Percentiles rank a stretch among this genome's conserved stretches.
Evolutionary conservation across 2,797 vertebrate genomes (phyloP).

Genomic region (Lophius americanus): DNA sequence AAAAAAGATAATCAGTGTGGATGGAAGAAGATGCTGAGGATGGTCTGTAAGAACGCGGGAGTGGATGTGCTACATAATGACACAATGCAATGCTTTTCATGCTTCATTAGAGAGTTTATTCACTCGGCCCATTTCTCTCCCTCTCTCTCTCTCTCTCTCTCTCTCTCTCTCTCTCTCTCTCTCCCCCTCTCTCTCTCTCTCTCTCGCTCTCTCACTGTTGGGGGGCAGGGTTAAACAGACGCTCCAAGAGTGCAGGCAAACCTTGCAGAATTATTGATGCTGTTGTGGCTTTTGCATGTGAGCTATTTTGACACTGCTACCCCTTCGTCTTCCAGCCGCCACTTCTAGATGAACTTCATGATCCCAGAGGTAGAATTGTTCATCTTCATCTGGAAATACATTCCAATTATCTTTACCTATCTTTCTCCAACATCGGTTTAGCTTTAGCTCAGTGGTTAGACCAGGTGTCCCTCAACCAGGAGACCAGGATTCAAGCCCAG

Average conservation of each 20-base stretch:
- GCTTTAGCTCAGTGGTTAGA: too few relatives aligned
- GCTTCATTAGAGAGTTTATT: conserved; percentile 56
- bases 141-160: conserved; percentile 26
- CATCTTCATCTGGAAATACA: conserved; percentile 24
- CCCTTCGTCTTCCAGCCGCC: not conserved
- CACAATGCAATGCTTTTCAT: conserved; percentile 60
- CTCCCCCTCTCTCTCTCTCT: conserved; percentile 21
- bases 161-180: too few relatives aligned
- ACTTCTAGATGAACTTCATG: conserved; percentile 17
- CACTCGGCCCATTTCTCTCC: conserved; percentile 34
- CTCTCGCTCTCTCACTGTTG: conserved; percentile 23
- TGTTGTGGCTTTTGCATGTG: conserved; percentile 28
- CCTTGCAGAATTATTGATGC: conserved; percentile 57
- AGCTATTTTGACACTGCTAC: conserved; percentile 26
- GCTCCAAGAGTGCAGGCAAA: conserved; percentile 29
- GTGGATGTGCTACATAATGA: conserved; percentile 53
- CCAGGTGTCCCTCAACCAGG: too few relatives aligned
- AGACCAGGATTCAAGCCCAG: too few relatives aligned
- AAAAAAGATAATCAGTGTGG: not conserved
- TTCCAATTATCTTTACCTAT: not conserved
- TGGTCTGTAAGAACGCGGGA: conserved; percentile 21
- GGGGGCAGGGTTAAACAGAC: not conserved
- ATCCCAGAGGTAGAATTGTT: conserved; percentile 28
- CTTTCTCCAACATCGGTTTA: not conserved
- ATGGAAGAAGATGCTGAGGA: not conserved